Evolutionary conservation across 2,113 vertebrate genomes (phyloP).

Genomic region (Pungitius pungitius): DNA sequence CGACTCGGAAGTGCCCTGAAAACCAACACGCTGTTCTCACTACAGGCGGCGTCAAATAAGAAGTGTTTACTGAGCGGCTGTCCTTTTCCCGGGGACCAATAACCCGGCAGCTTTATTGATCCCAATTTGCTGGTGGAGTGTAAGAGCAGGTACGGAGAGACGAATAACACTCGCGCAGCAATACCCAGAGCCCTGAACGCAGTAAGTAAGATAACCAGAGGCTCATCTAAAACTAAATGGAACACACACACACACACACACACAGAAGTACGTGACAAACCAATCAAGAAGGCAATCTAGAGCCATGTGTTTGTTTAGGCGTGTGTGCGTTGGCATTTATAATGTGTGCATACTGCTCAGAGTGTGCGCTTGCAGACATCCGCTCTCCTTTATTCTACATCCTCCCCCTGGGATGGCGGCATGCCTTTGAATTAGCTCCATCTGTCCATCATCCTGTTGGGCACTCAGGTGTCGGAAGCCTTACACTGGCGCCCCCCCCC

Average conservation of each 20-base stretch:
- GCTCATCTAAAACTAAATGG: constrained; percentile 39
- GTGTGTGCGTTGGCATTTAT: constrained; percentile 6
- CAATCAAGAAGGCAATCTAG: constrained; percentile 36
- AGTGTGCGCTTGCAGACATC: constrained; percentile 23
- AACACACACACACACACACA: constrained; percentile 15
- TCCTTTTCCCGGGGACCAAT: constrained; percentile 53
- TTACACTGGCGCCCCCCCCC: constrained; percentile 48
- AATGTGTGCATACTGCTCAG: constrained; percentile 29
- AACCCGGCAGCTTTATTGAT: constrained; percentile 59
- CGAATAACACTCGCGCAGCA: constrained; percentile 20
- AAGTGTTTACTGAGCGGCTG: constrained; percentile 47
- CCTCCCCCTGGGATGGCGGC: constrained; percentile 52
- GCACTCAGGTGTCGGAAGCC: constrained; percentile 28
- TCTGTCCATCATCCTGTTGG: constrained; percentile 69
- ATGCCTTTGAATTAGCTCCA: constrained; percentile 64
- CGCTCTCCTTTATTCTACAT: constrained; percentile 36
- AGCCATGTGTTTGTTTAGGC: constrained; percentile 35
- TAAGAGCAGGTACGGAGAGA: constrained; percentile 28
- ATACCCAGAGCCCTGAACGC: constrained; percentile 14
- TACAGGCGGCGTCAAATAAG: constrained; percentile 43
- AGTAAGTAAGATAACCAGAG: constrained; percentile 27
- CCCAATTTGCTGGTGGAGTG: constrained; percentile 57
- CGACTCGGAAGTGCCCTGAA: constrained; percentile 47
- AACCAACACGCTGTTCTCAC: constrained; percentile 51
- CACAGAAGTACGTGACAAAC: constrained; percentile 21